Evolutionary conservation across 2,797 vertebrate genomes (phyloP).

Genomic region (Danio aesculapii): DNA sequence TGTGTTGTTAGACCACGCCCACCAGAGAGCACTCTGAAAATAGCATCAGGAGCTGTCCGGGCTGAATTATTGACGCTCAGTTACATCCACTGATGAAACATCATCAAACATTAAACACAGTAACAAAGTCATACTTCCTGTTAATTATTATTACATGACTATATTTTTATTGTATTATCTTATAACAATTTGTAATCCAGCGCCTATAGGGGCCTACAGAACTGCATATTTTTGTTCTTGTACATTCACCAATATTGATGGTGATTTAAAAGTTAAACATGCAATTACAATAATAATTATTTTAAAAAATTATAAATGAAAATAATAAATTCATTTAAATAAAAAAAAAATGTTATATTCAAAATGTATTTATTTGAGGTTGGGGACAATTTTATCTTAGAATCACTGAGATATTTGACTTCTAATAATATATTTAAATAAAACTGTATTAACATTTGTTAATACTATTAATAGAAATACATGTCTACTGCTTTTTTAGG

Average conservation of each 20-base stretch:
- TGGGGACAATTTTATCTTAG: background rate
- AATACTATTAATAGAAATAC: no score
- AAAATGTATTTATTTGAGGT: background rate
- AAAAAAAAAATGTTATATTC: no score
- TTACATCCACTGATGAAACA: conserved; percentile 8
- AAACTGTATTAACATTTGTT: no score
- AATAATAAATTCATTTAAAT: no score
- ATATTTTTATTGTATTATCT: background rate
- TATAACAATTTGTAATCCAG: background rate
- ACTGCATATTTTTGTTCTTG: no score
- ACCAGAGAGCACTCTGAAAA: background rate
- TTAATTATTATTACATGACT: background rate
- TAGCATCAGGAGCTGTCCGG: background rate
- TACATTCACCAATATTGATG: no score
- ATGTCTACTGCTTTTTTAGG: no score
- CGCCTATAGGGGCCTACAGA: no score
- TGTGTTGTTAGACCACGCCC: conserved; percentile 23
- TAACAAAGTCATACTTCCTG: background rate
- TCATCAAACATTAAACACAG: background rate
- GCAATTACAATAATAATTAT: no score
- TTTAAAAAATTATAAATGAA: no score
- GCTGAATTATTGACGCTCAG: conserved; percentile 20
- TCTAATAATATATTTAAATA: background rate
- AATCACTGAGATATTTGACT: background rate
- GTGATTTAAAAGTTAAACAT: no score